Evolutionary conservation across 2,888 invertebrate genomes (phyloP).

Genomic region (Caenorhabditis wallacei): DNA sequence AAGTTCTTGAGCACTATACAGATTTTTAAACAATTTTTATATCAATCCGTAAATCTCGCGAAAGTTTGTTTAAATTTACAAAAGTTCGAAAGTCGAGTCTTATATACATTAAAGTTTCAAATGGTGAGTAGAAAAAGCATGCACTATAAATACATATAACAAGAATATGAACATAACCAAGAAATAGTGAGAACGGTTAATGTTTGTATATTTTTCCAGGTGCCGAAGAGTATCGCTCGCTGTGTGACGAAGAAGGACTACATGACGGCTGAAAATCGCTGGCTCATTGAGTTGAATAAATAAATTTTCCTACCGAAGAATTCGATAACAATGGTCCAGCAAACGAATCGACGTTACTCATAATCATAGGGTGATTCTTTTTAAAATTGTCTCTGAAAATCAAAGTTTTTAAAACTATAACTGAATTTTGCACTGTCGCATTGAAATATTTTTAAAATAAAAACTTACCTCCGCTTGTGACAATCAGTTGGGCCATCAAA

Average conservation of each 20-base stretch:
- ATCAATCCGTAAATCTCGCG: no score
- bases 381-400: constrained; percentile 2
- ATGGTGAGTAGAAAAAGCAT: no score
- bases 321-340: not conserved
- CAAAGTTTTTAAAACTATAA: not conserved
- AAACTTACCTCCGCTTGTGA: not conserved
- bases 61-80: no score
- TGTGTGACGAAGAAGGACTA: constrained; percentile 14
- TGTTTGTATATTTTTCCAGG: constrained; percentile 14
- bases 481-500: not conserved
- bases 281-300: no score
- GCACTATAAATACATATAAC: not conserved
- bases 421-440: no score
- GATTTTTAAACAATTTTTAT: no score
- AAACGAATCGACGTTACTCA: constrained; percentile 4
- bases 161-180: not conserved
- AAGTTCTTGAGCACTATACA: no score
- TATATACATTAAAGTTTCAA: no score
- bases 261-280: constrained; percentile 53
- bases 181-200: no score
- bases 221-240: constrained; percentile 16
- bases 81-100: no score
- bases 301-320: not conserved
- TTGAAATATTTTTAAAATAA: not conserved
- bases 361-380: not conserved